phyloP scores from a whole-genome alignment of 2,113 vertebrate species.

The Atractosteus spatula region DNA sequence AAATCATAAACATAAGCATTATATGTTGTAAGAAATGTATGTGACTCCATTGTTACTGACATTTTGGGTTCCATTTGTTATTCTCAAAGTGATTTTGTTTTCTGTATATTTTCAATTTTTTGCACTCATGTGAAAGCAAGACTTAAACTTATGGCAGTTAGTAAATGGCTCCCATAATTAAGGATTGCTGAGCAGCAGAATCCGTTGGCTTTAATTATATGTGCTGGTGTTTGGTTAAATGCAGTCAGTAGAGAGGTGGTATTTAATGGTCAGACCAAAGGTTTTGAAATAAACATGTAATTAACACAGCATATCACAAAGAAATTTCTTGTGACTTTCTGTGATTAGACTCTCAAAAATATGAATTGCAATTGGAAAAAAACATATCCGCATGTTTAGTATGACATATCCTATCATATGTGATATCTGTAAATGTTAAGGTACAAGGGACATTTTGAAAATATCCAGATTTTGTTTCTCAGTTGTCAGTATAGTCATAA shows the following conservation, averaged over 20 bases:
- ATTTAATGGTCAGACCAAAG: constrained; percentile 32
- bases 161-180: constrained; percentile 23
- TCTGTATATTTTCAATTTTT: background rate
- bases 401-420: no score
- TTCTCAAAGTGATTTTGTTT: background rate
- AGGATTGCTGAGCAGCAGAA: background rate
- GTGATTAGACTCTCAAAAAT: constrained; percentile 1
- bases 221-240: constrained; percentile 38
- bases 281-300: constrained; percentile 43
- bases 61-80: background rate
- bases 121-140: background rate
- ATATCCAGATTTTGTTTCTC: no score
- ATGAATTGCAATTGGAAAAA: background rate
- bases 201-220: constrained; percentile 19
- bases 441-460: no score
- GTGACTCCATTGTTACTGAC: no score
- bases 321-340: constrained; percentile 19
- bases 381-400: no score
- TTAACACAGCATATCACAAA: constrained; percentile 40
- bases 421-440: no score
- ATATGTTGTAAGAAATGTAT: no score
- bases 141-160: background rate
- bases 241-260: constrained; percentile 22
- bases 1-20: no score
- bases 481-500: no score